phyloP scores from a whole-genome alignment of 2,113 vertebrate genomes.

The Ondatra zibethicus region DNA sequence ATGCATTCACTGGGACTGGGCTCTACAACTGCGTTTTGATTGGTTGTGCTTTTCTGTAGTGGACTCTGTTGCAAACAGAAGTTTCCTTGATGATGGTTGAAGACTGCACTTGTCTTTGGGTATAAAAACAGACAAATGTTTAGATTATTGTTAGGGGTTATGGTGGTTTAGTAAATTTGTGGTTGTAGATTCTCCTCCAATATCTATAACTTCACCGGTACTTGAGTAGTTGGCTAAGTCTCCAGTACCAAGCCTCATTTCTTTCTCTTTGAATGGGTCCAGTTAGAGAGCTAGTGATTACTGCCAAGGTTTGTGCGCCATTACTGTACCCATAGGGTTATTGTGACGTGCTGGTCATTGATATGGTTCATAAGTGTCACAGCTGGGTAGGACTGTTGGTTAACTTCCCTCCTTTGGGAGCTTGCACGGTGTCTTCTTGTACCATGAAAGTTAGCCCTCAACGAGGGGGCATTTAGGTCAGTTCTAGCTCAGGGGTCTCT shows the following conservation, averaged over 20 bases:
- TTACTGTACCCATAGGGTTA: not conserved
- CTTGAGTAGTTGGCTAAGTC: not conserved
- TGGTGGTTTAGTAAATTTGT: not conserved
- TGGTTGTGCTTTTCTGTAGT: not conserved
- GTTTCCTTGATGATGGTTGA: not conserved
- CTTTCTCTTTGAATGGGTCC: not conserved
- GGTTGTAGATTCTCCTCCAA: not conserved
- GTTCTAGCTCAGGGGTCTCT: not conserved
- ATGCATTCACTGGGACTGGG: not conserved
- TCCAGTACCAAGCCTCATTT: not conserved
- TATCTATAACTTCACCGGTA: not conserved
- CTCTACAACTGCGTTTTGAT: not conserved
- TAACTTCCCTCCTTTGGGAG: not conserved
- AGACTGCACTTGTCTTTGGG: no score
- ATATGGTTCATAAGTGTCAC: not conserved
- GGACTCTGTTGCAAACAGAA: not conserved
- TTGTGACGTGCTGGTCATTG: not conserved
- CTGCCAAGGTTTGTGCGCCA: not conserved
- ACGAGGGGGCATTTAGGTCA: not conserved
- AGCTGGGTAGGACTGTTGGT: not conserved
- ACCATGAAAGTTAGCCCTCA: not conserved
- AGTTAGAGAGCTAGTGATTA: not conserved
- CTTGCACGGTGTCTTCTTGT: not conserved
- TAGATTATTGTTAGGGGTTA: not conserved
- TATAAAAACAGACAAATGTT: not conserved